Evolutionary conservation across 1,140 invertebrate species (phyloP), one percentile per base, ranked within the genome.

Genomic region (Neodiprion virginianus): DNA sequence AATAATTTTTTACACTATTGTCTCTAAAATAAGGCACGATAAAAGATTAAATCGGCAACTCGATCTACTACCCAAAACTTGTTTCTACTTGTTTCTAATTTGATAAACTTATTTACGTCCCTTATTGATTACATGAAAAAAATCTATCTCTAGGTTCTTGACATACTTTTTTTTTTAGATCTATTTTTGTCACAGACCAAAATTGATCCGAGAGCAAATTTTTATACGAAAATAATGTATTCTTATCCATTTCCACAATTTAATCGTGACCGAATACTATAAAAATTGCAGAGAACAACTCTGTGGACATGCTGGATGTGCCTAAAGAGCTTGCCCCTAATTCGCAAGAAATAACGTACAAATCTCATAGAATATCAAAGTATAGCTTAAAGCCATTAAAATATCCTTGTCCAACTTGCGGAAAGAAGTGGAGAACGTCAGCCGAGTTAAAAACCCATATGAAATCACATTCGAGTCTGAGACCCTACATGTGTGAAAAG

Each of bases 401-500:
- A 12, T 80, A 82, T 74, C 71, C 73, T 65, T 90, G 89, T 78
- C 70, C 80, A 7, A 81, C 78, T 8, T 90, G 89, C 79, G 80
- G 79, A 3, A 88, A 88, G 78, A 83, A 79, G 72, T 90, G 82
- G 83, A 77, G 82, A 69, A 88, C 84, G 2, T 80, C 82, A 9
- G 73, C 78, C 8, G 87, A 90, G 73, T 77, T 90, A n/a, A 84
- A 86, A 70, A 82, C 76, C 40, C 89, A 90, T 74, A 75, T 87
- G 11, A 85, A 83, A 74, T 83, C 85, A 0, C 90, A 90, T 77
- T 86, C 84, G 69, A 81, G 84, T 67, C 74, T 86, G 28, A 83
- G 83, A 40, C 89, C 89, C 7, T 91, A 85, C 75, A 87, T 90
- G 77, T 91, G 90, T 79, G 90, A 91, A 81, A 86, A 91, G 78